Evolutionary conservation across 2,797 vertebrate species (phyloP).

Genomic region (Gymnothorax javanicus): DNA sequence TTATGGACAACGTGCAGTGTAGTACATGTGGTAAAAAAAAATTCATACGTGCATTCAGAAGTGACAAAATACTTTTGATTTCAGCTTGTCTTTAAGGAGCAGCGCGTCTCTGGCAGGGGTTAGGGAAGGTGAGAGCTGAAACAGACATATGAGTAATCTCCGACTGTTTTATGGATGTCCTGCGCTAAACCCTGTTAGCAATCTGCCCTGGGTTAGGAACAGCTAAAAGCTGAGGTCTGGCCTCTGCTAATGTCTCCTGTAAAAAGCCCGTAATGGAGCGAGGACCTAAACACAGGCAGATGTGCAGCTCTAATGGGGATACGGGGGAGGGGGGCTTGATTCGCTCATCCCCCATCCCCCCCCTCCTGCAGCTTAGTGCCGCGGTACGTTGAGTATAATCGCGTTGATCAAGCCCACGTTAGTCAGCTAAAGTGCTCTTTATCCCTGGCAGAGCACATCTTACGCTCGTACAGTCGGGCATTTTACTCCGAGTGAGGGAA

Average conservation of each 20-base stretch:
- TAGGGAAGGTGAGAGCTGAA: slow-evolving; percentile 47
- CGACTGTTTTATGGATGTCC: slow-evolving; percentile 42
- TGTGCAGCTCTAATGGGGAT: slow-evolving; percentile 20
- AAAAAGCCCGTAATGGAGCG: slow-evolving; percentile 60
- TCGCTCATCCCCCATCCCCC: background rate
- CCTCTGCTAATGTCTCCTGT: slow-evolving; percentile 50
- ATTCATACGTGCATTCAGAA: no score
- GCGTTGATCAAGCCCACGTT: background rate
- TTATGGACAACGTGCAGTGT: no score
- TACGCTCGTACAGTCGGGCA: background rate
- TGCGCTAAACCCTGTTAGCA: slow-evolving; percentile 63
- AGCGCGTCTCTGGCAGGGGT: slow-evolving; percentile 49
- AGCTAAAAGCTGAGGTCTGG: slow-evolving; percentile 64
- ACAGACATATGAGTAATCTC: slow-evolving; percentile 51
- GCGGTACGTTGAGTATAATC: background rate
- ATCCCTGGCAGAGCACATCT: background rate
- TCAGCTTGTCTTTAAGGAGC: slow-evolving; percentile 48
- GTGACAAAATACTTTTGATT: no score
- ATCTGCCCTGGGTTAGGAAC: slow-evolving; percentile 63
- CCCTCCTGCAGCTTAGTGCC: background rate
- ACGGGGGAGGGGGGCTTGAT: background rate
- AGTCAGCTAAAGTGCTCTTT: background rate
- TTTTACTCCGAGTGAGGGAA: background rate
- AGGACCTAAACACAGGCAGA: slow-evolving; percentile 49
- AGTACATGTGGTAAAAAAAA: no score